Evolutionary conservation across 2,888 invertebrate genomes (phyloP), one percentile per base, ranked within the genome.

Genomic region (Stratiomys singularior): DNA sequence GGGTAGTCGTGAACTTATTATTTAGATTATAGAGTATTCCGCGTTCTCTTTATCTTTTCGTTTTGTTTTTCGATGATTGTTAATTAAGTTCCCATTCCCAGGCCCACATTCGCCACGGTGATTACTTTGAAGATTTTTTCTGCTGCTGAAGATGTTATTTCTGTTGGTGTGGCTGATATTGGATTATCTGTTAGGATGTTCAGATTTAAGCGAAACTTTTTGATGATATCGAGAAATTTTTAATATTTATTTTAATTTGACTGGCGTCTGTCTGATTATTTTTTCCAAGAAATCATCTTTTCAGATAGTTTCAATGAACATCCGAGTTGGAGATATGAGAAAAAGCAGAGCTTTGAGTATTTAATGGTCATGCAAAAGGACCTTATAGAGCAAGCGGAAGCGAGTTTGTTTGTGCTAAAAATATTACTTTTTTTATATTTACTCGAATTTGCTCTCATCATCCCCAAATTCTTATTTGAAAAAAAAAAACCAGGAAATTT

Each of bases 1-100:
- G 71, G 71, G 27, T 71, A 71, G 71, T 71, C 47, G 71, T 71
- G 47, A 52, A 71, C 52, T 71, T 23, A 52, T 71, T 71, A 71
- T 71, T 71, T 71, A 25, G 71, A 71, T 71, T 67, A 67, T 67
- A 37, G 18, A n/a, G 18, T 21, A 9, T 37, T 27, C 28, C n/a
- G 30, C 64, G 28, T 27, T 60, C 23, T 3, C 23, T 11, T 64
- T 28, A 25, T 1, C n/a, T 30, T 60, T n/a, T 60, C 25, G 18
- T 23, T 60, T 25, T 11, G n/a, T 64, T 64, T 30, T 28, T 23
- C 5, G 25, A 23, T 60, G 9, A 28, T 64, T 64, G 3, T 64
- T 64, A 64, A 64, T 64, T 64, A 64, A 64, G 64, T 64, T 64
- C 64, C 64, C 64, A 64, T 60, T 60, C 60, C 60, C 60, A 64